Evolutionary conservation across 1,140 invertebrate genomes (phyloP), one percentile per base, ranked within the genome.

Genomic region (Brachionus koreanus): DNA sequence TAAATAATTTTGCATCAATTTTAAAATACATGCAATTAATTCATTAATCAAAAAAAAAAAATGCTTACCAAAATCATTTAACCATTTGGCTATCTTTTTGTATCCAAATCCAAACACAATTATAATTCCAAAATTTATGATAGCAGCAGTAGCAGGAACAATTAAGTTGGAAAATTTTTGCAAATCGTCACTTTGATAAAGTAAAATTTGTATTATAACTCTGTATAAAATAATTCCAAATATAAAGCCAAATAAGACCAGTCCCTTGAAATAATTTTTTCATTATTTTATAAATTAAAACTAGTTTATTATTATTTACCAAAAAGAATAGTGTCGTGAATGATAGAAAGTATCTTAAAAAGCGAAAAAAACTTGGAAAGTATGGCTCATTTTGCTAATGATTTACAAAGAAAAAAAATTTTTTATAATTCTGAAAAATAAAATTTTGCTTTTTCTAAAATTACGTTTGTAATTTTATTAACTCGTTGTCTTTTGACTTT

Each of bases 211-310:
- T 84, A 95, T 89, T 0, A 94, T 93, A 83, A 97, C 92, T 74
- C 95, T 90, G 86, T 97, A 97, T 9, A 96, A 93, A 29, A 97
- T 96, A 0, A 95, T 95, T 7, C 94, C 95, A 61, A 97, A 89
- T 12, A 98, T 94, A 0, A 94, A 94, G 0, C 91, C 92, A 39
- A 95, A 87, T 0, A 96, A 94, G 25, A 95, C 91, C 6, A 91
- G 90, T 75, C 94, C 92, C 94, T 95, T 69, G 3, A 52, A 19
- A 7, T 83, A 83, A 35, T n/a, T n/a, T n/a, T n/a, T n/a, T n/a
- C n/a, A n/a, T n/a, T n/a, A 67, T 13, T 3, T 35, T n/a, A n/a
- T 1, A 35, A 35, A 37, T 69, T 2, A 6, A 12, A 5, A 37
- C 16, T 3, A 35, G n/a, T 7, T 7, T 9, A 13, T 13, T 25